These are phyloP conservation scores for Epizoanthus rinbou DNA, from an alignment of 92 coral and sea anemone species.

Conservation along the genomic window DNA sequence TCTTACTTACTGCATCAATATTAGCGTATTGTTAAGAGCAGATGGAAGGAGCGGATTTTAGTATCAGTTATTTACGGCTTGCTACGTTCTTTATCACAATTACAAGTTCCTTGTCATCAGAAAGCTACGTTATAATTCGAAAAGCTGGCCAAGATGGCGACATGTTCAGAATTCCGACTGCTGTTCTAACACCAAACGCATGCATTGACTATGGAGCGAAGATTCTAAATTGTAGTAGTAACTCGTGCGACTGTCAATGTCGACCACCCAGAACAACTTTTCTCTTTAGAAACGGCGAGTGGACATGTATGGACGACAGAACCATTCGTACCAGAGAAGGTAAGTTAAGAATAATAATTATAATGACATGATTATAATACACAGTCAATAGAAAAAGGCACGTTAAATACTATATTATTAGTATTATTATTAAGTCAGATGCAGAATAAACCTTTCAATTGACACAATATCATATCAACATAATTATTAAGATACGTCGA, in stretches of 20 bases:
- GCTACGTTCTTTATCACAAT: too few relatives aligned
- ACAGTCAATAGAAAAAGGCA: too few relatives aligned
- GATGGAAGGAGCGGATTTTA: too few relatives aligned
- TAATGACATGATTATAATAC: too few relatives aligned
- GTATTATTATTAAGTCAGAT: too few relatives aligned
- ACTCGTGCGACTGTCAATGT: neutral
- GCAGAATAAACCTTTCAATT: too few relatives aligned
- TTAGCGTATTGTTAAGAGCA: too few relatives aligned
- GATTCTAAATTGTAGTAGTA: neutral
- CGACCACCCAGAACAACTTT: neutral
- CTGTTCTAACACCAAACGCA: neutral
- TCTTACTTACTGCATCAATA: too few relatives aligned
- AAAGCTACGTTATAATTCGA: neutral
- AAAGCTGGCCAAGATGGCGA: neutral
- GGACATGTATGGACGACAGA: neutral
- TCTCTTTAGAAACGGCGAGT: neutral
- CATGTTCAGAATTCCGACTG: neutral
- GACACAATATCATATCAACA: too few relatives aligned
- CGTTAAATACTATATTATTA: too few relatives aligned
- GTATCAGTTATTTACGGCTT: too few relatives aligned
- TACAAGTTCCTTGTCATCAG: neutral
- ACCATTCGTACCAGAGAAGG: neutral
- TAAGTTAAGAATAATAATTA: neutral
- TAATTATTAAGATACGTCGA: too few relatives aligned
- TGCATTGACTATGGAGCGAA: slow-evolving; percentile 4